A percentile compares a stretch with the other conserved stretches of the same genome.
phyloP scores from a whole-genome alignment of 92 coral and sea anemone species.

The Palythoa grandis region DNA sequence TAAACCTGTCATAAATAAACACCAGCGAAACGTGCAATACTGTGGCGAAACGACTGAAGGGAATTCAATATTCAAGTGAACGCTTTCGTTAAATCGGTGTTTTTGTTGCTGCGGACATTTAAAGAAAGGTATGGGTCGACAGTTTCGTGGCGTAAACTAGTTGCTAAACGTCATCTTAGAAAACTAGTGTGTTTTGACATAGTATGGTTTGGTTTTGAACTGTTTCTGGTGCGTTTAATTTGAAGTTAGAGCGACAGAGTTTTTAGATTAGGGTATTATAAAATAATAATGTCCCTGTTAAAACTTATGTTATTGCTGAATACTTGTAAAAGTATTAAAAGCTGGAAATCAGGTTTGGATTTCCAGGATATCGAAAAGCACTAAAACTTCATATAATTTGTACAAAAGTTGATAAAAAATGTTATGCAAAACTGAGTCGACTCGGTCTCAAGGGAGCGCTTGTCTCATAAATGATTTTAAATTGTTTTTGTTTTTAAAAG shows the following conservation, averaged over 20 bases:
- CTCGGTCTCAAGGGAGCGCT: not conserved
- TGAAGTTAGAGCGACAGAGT: not conserved
- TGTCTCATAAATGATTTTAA: not conserved
- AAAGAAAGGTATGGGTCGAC: conserved; percentile 14
- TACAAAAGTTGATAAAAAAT: not conserved
- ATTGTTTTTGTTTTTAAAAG: not conserved
- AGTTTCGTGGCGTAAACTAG: not conserved
- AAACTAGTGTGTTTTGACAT: not conserved
- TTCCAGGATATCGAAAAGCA: not conserved
- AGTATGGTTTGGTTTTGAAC: not conserved
- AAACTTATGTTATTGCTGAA: not conserved
- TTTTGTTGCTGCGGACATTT: not conserved
- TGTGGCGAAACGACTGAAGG: not conserved
- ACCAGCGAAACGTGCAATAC: conserved; percentile 6
- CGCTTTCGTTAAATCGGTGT: conserved; percentile 7
- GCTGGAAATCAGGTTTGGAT: not conserved
- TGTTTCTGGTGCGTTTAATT: not conserved
- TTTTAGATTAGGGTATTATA: not conserved
- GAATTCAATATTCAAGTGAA: conserved; percentile 4
- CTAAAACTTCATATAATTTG: not conserved
- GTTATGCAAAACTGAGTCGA: not conserved
- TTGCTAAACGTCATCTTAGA: not conserved
- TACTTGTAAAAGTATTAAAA: not conserved
- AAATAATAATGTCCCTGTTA: not conserved
- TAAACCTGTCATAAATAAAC: conserved; percentile 40